phyloP scores from a whole-genome alignment of 2,113 vertebrate species.

The Tricholaema leucomelas region DNA sequence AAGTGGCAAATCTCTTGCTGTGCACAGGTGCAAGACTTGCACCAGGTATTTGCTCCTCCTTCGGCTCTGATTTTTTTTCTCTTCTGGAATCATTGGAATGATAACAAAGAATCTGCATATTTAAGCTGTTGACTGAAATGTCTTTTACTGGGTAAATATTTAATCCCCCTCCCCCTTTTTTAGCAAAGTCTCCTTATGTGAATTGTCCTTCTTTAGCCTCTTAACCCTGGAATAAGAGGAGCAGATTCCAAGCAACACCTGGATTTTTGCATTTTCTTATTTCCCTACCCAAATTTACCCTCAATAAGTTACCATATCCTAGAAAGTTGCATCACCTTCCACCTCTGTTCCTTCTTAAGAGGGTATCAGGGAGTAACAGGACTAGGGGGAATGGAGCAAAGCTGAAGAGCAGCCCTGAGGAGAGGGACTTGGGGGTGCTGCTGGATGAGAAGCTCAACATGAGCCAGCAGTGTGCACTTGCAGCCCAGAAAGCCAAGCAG shows the following conservation, averaged over 20 bases:
- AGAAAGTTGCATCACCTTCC: background rate
- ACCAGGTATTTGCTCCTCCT: background rate
- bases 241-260: constrained; percentile 39
- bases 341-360: too few species aligned
- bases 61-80: background rate
- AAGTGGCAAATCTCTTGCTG: background rate
- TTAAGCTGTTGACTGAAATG: constrained; percentile 7
- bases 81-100: constrained; percentile 38
- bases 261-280: constrained; percentile 32
- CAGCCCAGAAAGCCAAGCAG: too few species aligned
- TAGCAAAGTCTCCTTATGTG: background rate
- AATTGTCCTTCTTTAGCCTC: background rate
- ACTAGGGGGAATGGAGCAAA: too few species aligned
- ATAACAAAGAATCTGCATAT: constrained; percentile 36
- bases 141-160: constrained; percentile 45
- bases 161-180: background rate
- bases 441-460: too few species aligned
- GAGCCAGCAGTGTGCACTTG: too few species aligned
- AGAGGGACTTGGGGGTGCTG: too few species aligned
- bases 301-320: background rate
- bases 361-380: too few species aligned
- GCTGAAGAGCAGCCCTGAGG: too few species aligned
- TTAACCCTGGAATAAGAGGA: constrained; percentile 48
- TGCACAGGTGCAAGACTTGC: constrained; percentile 30
- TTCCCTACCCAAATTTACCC: constrained; percentile 43